phyloP scores from a whole-genome alignment of 1,140 invertebrate species.

The Dreissena rostriformis region DNA sequence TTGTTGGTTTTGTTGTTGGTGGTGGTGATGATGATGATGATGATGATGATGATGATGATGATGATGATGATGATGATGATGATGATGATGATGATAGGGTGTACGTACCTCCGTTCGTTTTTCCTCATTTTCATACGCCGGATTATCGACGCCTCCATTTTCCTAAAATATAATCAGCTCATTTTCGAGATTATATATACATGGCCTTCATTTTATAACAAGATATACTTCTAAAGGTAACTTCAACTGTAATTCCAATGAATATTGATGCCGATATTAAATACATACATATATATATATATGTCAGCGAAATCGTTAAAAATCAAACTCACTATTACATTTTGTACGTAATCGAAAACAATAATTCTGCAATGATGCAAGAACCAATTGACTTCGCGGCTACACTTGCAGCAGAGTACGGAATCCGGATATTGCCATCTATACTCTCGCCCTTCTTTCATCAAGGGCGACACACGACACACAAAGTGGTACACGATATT shows the following conservation, averaged over 20 bases:
- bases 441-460: too few relatives aligned
- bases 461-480: too few relatives aligned
- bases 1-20: neutral
- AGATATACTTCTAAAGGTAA: neutral
- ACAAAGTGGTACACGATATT: too few relatives aligned
- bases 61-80: conserved; percentile 11
- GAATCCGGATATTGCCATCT: too few relatives aligned
- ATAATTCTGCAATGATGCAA: too few relatives aligned
- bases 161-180: neutral
- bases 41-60: neutral
- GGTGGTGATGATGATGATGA: neutral
- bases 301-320: neutral
- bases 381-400: too few relatives aligned
- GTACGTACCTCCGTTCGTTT: neutral
- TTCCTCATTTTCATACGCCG: neutral
- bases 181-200: neutral
- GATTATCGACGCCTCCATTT: neutral
- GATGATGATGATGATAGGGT: neutral
- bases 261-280: neutral
- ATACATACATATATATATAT: neutral
- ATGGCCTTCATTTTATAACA: neutral
- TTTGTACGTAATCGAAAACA: too few relatives aligned
- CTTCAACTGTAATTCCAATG: neutral
- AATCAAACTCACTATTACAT: too few relatives aligned
- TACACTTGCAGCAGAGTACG: too few relatives aligned